Conservation (phyloP, 2,797 vertebrate genomes). For the Tarsius wallacei region DNA sequence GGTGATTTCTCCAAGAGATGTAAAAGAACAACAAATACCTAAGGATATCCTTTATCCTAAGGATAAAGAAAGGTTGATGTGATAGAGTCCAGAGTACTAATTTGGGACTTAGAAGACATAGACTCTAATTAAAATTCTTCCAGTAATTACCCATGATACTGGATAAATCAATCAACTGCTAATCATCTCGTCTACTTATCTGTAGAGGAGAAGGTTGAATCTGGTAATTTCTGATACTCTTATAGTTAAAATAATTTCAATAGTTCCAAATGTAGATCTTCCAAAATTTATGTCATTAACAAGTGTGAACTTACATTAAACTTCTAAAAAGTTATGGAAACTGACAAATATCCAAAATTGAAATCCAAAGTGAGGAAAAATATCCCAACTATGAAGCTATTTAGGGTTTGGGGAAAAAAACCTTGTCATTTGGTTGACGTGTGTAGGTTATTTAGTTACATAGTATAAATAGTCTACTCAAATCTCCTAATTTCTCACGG, state of each 20-base stretch:
- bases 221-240: background rate
- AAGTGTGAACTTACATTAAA: slow-evolving; percentile 55
- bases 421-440: background rate
- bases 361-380: background rate
- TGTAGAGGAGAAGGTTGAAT: background rate
- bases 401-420: background rate
- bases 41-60: too few species aligned
- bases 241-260: slow-evolving; percentile 21
- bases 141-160: background rate
- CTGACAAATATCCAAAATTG: slow-evolving; percentile 27
- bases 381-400: background rate
- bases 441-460: background rate
- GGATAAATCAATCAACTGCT: background rate
- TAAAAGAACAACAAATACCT: background rate
- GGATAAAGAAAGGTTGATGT: background rate
- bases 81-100: background rate
- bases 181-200: background rate
- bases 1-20: background rate
- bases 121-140: background rate
- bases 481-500: background rate
- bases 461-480: background rate
- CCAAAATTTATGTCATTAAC: slow-evolving; percentile 9
- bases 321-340: slow-evolving; percentile 51
- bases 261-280: slow-evolving; percentile 1
- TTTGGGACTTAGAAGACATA: slow-evolving; percentile 13